A percentile compares a stretch with the other conserved stretches of the same genome.
These are phyloP conservation scores for Teleogryllus oceanicus DNA, from an alignment of 2,888 invertebrate genomes.

Conservation along the genomic window DNA sequence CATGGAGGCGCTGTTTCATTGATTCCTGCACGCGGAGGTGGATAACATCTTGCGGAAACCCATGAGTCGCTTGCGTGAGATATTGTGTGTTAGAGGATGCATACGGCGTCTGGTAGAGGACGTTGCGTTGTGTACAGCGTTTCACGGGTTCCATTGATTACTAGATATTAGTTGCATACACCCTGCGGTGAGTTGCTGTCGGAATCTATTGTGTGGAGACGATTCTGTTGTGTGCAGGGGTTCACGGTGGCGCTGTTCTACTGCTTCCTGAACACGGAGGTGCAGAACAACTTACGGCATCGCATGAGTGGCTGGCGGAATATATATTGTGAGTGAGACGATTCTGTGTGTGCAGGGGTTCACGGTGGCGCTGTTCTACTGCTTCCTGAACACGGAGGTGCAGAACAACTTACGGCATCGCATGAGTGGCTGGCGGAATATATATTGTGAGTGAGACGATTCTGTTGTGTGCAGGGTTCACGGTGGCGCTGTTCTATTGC, in stretches of 20 bases:
- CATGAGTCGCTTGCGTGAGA: conserved; percentile 71
- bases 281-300: conserved; percentile 78
- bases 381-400: conserved; percentile 90
- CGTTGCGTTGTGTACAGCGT: too few relatives aligned
- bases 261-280: conserved; percentile 90
- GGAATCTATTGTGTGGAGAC: background rate
- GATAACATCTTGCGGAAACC: conserved; percentile 80
- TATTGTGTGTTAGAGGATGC: too few relatives aligned
- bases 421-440: conserved; percentile 76
- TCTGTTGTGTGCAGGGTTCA: conserved; percentile 62
- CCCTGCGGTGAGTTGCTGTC: too few relatives aligned
- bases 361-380: conserved; percentile 85
- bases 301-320: conserved; percentile 79
- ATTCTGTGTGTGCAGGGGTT: conserved; percentile 63
- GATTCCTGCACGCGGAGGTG: conserved; percentile 90
- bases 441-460: background rate
- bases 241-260: conserved; percentile 86
- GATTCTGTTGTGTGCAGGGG: conserved; percentile 57
- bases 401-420: conserved; percentile 80
- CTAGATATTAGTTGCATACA: too few relatives aligned
- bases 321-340: background rate
- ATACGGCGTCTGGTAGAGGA: too few relatives aligned
- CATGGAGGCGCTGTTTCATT: conserved; percentile 60
- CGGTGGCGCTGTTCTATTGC: conserved; percentile 86
- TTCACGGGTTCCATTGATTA: too few relatives aligned